Evolutionary conservation across 2,797 vertebrate species (phyloP), one percentile per base, ranked within the genome.

Genomic region (Chaetophractus vellerosus): DNA sequence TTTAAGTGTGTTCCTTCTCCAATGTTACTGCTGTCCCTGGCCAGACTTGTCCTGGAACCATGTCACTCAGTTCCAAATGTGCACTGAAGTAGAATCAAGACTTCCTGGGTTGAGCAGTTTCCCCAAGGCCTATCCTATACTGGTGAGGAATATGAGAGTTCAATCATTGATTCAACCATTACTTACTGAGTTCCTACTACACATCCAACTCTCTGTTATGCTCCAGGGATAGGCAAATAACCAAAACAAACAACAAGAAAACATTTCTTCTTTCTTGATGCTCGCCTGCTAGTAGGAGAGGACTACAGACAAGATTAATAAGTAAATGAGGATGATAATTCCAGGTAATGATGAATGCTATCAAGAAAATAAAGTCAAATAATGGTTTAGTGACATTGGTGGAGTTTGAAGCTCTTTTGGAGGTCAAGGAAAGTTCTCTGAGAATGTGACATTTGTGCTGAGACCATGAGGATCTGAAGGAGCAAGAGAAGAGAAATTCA

Each of bases 331-430:
- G 21, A 48, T 45, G 16, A 79, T 57, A 90, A 88, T 71, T 81
- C 33, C 23, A 79, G 4, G 9, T 57, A 48, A 75, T 31, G 52
- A 55, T 31, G 4, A 76, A 87, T 38, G 23, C 9, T 12, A 55
- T 33, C 7, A 80, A 87, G 80, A 93, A 68, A 87, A 63, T 61
- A 18, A 91, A 91, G 21, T 64, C 55, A 90, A 83, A 75, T 38
- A 33, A 66, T 75, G 48, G 18, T 0, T 71, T 0, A 68, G 24
- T 81, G 78, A 90, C 6, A 64, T 26, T 15, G 57, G 28, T 71
- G 6, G 15, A 74, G 3, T 79, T 63, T 63, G 50, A 19, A 68
- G 18, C 57, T 80, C 61, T 71, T 83, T 71, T 90, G 71, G n/a
- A 79, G n/a, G 11, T 45, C 12, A 11, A 63, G 63, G 57, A 81